phyloP scores from a whole-genome alignment of 2,888 invertebrate genomes.

The Pseudoips prasinana region DNA sequence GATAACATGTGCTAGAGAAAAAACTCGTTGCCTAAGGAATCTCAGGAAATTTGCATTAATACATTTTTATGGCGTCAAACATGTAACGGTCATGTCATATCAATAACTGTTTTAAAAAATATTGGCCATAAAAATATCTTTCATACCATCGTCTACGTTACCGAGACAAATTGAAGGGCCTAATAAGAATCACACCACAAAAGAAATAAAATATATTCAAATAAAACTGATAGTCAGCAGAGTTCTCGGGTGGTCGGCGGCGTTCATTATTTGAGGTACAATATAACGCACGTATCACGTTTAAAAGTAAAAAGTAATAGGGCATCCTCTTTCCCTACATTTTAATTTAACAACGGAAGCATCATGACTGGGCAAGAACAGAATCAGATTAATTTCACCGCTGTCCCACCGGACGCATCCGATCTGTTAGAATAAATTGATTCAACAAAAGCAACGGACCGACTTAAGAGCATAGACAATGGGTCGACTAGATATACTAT shows the following conservation, averaged over 20 bases:
- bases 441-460: slow-evolving; percentile 48
- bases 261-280: slow-evolving; percentile 42
- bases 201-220: slow-evolving; percentile 36
- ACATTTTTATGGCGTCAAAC: too few species aligned
- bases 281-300: slow-evolving; percentile 37
- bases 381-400: slow-evolving; percentile 68
- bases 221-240: slow-evolving; percentile 41
- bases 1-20: too few species aligned
- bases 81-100: too few species aligned
- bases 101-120: too few species aligned
- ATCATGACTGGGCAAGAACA: slow-evolving; percentile 71
- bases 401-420: slow-evolving; percentile 43
- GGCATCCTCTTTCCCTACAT: slow-evolving; percentile 60
- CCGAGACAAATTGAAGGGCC: slow-evolving; percentile 13
- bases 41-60: too few species aligned
- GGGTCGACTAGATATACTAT: slow-evolving; percentile 39
- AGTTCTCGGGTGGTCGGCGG: slow-evolving; percentile 49
- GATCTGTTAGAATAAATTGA: slow-evolving; percentile 59
- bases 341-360: slow-evolving; percentile 77
- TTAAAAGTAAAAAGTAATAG: slow-evolving; percentile 51
- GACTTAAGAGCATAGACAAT: slow-evolving; percentile 54
- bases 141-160: slow-evolving; percentile 5
- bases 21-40: too few species aligned
- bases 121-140: too few species aligned
- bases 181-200: slow-evolving; percentile 16